A percentile compares a stretch with the other conserved stretches of the same genome.
phyloP scores from a whole-genome alignment of 2,888 invertebrate genomes.

The Drosophila neonasuta region DNA sequence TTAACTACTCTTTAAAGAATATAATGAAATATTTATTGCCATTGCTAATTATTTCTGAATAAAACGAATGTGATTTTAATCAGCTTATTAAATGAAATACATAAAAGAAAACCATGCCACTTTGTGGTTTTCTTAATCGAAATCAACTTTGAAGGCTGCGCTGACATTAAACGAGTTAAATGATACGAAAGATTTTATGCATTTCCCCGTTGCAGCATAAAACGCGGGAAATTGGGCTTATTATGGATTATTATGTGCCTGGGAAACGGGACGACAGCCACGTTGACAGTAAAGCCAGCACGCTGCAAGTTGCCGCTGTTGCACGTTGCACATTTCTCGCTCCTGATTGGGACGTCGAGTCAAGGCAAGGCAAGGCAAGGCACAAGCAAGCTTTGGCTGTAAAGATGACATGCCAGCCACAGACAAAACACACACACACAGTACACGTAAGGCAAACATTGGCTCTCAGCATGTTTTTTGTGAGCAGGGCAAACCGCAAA shows the following conservation, averaged over 20 bases:
- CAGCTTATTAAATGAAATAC: too few relatives aligned
- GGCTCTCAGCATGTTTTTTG: conserved; percentile 14
- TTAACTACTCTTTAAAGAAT: too few relatives aligned
- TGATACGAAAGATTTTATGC: background rate
- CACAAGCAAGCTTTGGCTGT: conserved; percentile 44
- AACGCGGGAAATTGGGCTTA: conserved; percentile 1
- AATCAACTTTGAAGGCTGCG: background rate
- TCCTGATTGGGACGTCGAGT: conserved; percentile 14
- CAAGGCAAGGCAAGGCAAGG: conserved; percentile 1
- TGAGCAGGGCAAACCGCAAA: conserved; percentile 27
- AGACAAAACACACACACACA: conserved; percentile 16
- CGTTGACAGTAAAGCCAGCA: conserved; percentile 20
- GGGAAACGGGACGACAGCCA: conserved; percentile 15
- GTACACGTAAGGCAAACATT: conserved; percentile 26
- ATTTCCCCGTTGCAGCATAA: background rate
- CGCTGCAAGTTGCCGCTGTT: background rate
- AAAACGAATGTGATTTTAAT: too few relatives aligned
- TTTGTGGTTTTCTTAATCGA: background rate
- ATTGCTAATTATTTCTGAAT: too few relatives aligned
- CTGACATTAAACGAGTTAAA: background rate
- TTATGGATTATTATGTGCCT: conserved; percentile 17
- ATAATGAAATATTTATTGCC: too few relatives aligned
- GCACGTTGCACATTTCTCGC: background rate
- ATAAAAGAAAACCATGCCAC: background rate
- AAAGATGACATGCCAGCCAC: conserved; percentile 41